phyloP scores from a whole-genome alignment of 2,888 invertebrate species.

The Subacronicta megacephala region DNA sequence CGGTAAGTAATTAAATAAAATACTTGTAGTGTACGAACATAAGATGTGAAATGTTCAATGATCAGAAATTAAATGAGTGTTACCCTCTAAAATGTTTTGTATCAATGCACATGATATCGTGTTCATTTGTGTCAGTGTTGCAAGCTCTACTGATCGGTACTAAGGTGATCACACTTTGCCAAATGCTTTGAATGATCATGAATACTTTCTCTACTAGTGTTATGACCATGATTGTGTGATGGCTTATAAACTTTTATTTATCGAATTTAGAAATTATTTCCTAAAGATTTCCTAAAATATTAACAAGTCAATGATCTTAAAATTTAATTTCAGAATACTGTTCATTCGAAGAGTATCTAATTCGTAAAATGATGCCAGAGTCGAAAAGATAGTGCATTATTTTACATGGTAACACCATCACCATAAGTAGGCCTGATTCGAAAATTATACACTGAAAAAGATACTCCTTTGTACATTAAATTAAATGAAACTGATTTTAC shows the following conservation, averaged over 20 bases:
- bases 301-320: constrained; percentile 62
- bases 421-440: constrained; percentile 34
- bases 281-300: constrained; percentile 63
- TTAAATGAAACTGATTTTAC: constrained; percentile 64
- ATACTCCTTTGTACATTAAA: constrained; percentile 74
- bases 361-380: constrained; percentile 56
- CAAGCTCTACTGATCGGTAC: constrained; percentile 81
- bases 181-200: constrained; percentile 65
- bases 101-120: constrained; percentile 63
- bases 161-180: constrained; percentile 76
- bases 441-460: constrained; percentile 68
- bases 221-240: constrained; percentile 76
- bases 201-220: constrained; percentile 62
- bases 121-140: constrained; percentile 79
- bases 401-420: constrained; percentile 59
- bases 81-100: constrained; percentile 22
- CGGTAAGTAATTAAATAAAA: constrained; percentile 54
- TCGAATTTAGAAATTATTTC: constrained; percentile 59
- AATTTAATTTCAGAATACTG: constrained; percentile 56
- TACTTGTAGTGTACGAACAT: constrained; percentile 60
- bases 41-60: constrained; percentile 62
- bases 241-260: constrained; percentile 60
- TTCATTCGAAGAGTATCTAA: constrained; percentile 72
- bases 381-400: constrained; percentile 44
- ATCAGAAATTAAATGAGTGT: constrained; percentile 66